Evolutionary conservation across 2,797 vertebrate genomes (phyloP), one percentile per base, ranked within the genome.

Genomic region (Sciaenops ocellatus): DNA sequence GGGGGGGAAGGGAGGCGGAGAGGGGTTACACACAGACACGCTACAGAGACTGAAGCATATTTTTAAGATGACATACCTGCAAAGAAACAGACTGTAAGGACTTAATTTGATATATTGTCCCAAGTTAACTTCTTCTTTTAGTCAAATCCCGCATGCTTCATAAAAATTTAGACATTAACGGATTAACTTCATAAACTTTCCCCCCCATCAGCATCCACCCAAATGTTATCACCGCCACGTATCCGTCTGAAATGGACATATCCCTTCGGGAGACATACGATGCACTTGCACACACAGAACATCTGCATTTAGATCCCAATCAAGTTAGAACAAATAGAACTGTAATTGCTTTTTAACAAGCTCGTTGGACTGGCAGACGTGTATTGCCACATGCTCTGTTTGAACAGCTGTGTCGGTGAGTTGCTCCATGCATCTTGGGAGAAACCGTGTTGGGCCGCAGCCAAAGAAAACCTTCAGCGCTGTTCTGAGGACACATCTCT

Each of bases 301-400:
- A 94, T 94, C 91, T 93, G 92, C 89, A 91, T 92, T 93, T 87
- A 92, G 94, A 93, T 95, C 93, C 90, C 93, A 90, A 90, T 94
- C 93, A 94, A 92, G 86, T 94, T 87, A 84, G 91, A 92, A 93
- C 94, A 94, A 95, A 95, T 93, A 95, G 54, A 80, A 81, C 62
- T 65, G 76, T 95, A 94, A 96, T 96, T 95, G 92, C 92, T 94
- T 94, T 96, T 95, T 95, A 96, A 96, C 93, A 90, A 93, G 91
- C 90, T 90, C 78, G 91, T 93, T 93, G 93, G 93, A 91, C 90
- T 90, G 90, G 90, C 89, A 89, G 90, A 73, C 78, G 70, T 85
- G 80, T 81, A 68, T 85, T 87, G 91, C 91, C 82, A 85, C 90
- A 87, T 89, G 87, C 90, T 94, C 88, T 95, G 94, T 96, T 95